Percentiles rank a stretch among this genome's conserved stretches.
These are phyloP conservation scores for Volucella bombylans DNA, from an alignment of 2,888 invertebrate species.

Conservation along the genomic window DNA sequence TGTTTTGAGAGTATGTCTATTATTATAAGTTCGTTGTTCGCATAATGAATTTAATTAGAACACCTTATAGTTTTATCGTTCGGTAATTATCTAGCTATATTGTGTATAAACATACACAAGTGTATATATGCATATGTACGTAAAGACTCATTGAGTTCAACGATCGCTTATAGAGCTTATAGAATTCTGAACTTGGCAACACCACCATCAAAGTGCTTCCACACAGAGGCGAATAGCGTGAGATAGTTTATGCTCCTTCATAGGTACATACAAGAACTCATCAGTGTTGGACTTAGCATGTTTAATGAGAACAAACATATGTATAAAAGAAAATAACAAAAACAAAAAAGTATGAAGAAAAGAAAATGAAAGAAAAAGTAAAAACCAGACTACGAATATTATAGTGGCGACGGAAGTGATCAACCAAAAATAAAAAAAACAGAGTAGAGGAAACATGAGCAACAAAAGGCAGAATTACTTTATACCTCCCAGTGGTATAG, in stretches of 20 bases:
- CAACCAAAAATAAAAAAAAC: conserved; percentile 27
- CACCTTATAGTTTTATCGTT: conserved; percentile 44
- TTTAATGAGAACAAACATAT: conserved; percentile 65
- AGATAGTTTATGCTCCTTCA: conserved; percentile 57
- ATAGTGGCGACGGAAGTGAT: conserved; percentile 54
- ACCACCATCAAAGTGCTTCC: conserved; percentile 11
- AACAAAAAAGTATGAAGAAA: background rate
- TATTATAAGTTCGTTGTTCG: conserved; percentile 49
- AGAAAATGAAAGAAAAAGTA: background rate
- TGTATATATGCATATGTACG: background rate
- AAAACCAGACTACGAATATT: conserved; percentile 18
- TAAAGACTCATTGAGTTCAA: conserved; percentile 49
- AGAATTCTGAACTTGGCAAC: conserved; percentile 60
- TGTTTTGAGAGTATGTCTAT: conserved; percentile 4
- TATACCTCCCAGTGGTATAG: conserved; percentile 3
- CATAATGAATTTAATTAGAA: conserved; percentile 69
- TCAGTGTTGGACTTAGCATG: conserved; percentile 63
- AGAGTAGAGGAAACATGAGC: conserved; percentile 14
- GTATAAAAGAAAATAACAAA: conserved; percentile 22
- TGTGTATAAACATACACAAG: background rate
- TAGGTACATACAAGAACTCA: conserved; percentile 33
- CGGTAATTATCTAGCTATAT: conserved; percentile 57
- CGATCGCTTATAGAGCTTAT: conserved; percentile 51
- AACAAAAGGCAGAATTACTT: conserved; percentile 33
- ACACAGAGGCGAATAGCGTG: conserved; percentile 56